Evolutionary conservation across 2,888 invertebrate species (phyloP).

Genomic region (Brachynemurus nebulosus): DNA sequence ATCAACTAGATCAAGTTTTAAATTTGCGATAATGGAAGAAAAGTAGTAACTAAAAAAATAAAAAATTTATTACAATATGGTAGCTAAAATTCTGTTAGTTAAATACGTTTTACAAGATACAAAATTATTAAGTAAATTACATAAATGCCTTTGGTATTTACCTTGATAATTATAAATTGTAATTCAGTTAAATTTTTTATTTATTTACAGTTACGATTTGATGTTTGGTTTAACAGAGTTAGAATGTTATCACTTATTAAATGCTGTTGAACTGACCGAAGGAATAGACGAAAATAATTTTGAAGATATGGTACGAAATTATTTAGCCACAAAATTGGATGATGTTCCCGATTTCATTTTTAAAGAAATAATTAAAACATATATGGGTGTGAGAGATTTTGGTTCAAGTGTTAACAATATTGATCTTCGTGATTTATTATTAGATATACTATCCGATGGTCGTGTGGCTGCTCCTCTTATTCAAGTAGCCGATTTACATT

Average conservation of each 20-base stretch:
- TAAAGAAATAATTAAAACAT: conserved; percentile 49
- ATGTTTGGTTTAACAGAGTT: conserved; percentile 74
- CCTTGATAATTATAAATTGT: background rate
- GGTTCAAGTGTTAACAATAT: conserved; percentile 41
- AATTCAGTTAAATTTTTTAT: no score
- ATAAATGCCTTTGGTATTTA: background rate
- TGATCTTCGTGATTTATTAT: conserved; percentile 60
- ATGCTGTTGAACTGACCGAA: conserved; percentile 53
- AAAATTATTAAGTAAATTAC: no score
- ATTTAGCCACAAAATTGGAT: conserved; percentile 64
- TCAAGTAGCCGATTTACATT: conserved; percentile 61
- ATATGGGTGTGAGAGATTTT: conserved; percentile 29
- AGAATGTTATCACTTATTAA: conserved; percentile 65
- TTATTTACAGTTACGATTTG: conserved; percentile 55
- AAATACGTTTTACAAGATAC: background rate
- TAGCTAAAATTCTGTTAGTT: no score
- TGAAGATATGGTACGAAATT: conserved; percentile 60
- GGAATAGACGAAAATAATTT: conserved; percentile 63
- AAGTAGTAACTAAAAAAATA: no score
- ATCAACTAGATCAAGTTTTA: no score
- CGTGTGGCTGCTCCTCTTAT: conserved; percentile 71
- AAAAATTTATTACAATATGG: no score
- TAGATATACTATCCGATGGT: conserved; percentile 82
- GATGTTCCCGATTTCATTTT: conserved; percentile 55
- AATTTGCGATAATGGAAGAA: no score